Conservation (phyloP, 92 coral and sea anemone genomes). For the Diadumene lineata region DNA sequence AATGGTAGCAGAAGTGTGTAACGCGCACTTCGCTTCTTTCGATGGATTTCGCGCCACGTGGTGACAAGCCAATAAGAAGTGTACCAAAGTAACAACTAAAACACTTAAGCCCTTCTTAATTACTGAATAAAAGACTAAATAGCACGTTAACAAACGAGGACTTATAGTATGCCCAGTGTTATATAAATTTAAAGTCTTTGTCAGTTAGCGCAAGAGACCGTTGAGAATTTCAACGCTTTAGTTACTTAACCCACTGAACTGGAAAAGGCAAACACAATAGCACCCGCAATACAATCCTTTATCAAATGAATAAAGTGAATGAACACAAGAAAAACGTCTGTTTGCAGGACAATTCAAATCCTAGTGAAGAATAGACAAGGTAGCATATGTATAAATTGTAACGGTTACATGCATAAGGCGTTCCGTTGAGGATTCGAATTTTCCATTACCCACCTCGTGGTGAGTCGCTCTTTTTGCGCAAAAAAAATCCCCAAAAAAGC, state of each 20-base stretch:
- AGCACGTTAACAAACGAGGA: no score
- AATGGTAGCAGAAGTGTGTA: neutral
- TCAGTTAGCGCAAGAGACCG: neutral
- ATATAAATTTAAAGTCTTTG: neutral
- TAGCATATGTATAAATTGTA: neutral
- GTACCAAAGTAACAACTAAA: neutral
- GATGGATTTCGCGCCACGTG: neutral
- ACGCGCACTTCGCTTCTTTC: neutral
- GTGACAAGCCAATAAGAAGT: neutral
- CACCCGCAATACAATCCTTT: constrained; percentile 22
- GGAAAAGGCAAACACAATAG: constrained; percentile 26
- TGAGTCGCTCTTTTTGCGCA: no score
- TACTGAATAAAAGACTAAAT: neutral
- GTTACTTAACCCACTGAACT: constrained; percentile 21
- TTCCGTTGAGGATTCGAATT: neutral
- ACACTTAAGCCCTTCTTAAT: neutral
- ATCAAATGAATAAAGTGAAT: constrained; percentile 9
- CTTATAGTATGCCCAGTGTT: no score
- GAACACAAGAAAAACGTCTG: constrained; percentile 12
- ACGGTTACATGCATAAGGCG: neutral
- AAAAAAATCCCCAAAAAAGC: no score
- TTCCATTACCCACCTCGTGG: neutral
- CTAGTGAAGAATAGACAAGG: neutral
- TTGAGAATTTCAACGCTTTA: constrained; percentile 9
- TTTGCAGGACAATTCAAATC: constrained; percentile 7